Conservation (phyloP, 2,797 vertebrate genomes). For the Tragopan temminckii region DNA sequence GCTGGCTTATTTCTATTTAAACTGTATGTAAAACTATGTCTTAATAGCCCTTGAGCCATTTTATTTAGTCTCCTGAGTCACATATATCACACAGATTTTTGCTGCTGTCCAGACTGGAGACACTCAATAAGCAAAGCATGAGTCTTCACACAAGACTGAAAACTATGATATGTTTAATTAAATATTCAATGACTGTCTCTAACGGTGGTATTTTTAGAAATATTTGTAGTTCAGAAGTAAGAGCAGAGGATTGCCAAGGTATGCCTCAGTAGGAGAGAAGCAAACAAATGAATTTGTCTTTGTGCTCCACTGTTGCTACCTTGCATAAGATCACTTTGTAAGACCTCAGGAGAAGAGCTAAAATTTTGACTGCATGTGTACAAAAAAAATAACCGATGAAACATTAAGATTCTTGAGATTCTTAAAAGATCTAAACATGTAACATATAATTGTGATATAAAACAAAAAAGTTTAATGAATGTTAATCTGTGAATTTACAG, state of each 20-base stretch:
- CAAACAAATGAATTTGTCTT: not conserved
- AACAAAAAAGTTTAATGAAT: not conserved
- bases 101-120: conserved; percentile 62
- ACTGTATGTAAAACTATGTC: conserved; percentile 42
- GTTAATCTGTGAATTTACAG: not conserved
- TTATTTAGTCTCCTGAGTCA: conserved; percentile 70
- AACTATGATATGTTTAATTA: conserved; percentile 10
- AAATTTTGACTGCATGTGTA: not conserved
- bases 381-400: not conserved
- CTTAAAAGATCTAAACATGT: not conserved
- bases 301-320: not conserved
- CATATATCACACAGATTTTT: conserved; percentile 47
- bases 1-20: conserved; percentile 68
- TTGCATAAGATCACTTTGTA: not conserved
- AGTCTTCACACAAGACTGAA: conserved; percentile 13
- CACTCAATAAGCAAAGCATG: conserved; percentile 45
- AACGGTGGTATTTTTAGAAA: conserved; percentile 29
- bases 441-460: not conserved
- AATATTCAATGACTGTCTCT: not conserved
- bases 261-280: not conserved
- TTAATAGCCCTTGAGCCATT: conserved; percentile 54
- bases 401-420: not conserved
- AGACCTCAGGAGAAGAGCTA: not conserved
- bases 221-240: not conserved
- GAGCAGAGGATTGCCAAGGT: not conserved